Evolutionary conservation across 2,888 invertebrate species (phyloP).

Genomic region (Polymixis lichenea): DNA sequence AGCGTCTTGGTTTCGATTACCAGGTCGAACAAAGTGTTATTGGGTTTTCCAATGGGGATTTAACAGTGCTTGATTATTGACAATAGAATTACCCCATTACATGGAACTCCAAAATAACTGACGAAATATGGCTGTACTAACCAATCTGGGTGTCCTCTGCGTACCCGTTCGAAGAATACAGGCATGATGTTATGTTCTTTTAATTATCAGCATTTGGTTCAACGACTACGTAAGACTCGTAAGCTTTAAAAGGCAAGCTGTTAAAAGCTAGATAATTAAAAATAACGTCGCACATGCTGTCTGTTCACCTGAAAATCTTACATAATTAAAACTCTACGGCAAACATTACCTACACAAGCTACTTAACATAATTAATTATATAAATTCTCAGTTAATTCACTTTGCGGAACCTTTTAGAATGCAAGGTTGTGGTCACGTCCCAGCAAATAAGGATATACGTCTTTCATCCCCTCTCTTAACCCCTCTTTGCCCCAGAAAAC

Average conservation of each 20-base stretch:
- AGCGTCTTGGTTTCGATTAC: background rate
- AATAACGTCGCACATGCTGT: conserved; percentile 14
- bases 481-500: conserved; percentile 69
- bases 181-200: background rate
- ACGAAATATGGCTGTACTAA: background rate
- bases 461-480: conserved; percentile 56
- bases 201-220: background rate
- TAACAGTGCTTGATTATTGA: background rate
- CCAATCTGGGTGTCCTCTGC: background rate
- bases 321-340: conserved; percentile 25
- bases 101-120: background rate
- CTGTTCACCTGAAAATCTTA: conserved; percentile 10
- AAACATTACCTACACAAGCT: conserved; percentile 34
- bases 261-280: conserved; percentile 27
- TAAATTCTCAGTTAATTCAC: conserved; percentile 67
- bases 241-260: background rate
- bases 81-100: background rate
- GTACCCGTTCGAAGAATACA: fast-evolving
- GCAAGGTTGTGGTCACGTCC: conserved; percentile 85
- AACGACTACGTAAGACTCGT: background rate
- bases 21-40: background rate
- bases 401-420: conserved; percentile 78
- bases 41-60: too few relatives aligned
- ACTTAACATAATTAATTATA: conserved; percentile 62
- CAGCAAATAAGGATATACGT: conserved; percentile 83